These are phyloP conservation scores for Octodon degus DNA, from an alignment of 2,113 vertebrate genomes.

Conservation along the genomic window DNA sequence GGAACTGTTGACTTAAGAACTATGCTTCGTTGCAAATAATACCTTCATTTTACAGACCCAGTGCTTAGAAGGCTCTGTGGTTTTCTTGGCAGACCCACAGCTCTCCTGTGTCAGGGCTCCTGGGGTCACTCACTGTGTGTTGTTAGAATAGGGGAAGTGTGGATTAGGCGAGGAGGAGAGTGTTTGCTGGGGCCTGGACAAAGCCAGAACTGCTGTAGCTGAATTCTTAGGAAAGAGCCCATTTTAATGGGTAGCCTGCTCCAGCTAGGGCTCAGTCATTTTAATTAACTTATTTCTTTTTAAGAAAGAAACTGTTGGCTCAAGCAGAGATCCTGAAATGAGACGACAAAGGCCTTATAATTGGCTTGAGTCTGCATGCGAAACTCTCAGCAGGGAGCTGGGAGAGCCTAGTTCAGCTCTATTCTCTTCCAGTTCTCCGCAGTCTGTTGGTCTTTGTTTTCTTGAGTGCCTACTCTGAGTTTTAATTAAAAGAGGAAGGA, in stretches of 20 bases:
- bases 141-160: neutral
- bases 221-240: neutral
- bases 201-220: neutral
- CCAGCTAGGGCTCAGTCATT: conserved; percentile 19
- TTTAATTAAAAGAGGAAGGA: conserved; percentile 53
- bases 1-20: neutral
- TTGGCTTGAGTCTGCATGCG: neutral
- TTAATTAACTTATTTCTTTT: neutral
- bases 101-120: neutral
- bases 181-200: neutral
- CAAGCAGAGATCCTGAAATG: neutral
- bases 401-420: neutral
- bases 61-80: neutral
- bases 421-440: conserved; percentile 34
- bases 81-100: neutral
- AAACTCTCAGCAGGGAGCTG: neutral
- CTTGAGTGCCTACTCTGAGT: conserved; percentile 52
- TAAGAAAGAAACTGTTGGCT: neutral
- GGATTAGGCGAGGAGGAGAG: neutral
- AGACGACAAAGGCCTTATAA: neutral
- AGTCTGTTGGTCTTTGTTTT: conserved; percentile 58
- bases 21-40: neutral
- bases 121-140: accelerated
- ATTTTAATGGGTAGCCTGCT: conserved; percentile 7
- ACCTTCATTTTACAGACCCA: neutral